Percentiles rank a stretch among this genome's conserved stretches.
phyloP scores from a whole-genome alignment of 2,113 vertebrate genomes.

The Podarcis raffonei region DNA sequence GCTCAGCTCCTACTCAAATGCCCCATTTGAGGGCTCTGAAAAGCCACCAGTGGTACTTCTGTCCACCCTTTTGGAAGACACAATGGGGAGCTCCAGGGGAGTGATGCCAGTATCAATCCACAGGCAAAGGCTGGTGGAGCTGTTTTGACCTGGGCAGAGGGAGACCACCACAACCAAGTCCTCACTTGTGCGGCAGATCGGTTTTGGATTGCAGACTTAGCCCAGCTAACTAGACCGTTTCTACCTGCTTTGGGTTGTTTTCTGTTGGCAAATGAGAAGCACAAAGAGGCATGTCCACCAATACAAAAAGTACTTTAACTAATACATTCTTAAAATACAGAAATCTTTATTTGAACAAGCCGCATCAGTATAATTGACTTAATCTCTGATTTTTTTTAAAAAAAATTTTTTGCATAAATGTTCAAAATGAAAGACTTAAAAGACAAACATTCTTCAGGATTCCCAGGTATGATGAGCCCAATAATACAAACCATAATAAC shows the following conservation, averaged over 20 bases:
- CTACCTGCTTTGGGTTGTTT: not conserved
- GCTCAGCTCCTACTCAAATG: no score
- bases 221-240: not conserved
- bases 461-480: not conserved
- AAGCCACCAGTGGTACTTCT: no score
- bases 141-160: no score
- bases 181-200: no score
- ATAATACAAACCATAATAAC: not conserved
- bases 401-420: no score
- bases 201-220: not conserved
- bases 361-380: not conserved
- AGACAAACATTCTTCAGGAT: not conserved
- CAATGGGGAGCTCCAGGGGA: no score
- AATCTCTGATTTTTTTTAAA: no score
- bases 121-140: no score
- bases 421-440: not conserved
- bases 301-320: not conserved
- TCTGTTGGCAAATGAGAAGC: not conserved
- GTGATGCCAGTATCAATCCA: no score
- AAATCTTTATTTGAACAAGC: not conserved
- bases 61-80: no score
- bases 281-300: not conserved
- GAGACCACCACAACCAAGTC: no score
- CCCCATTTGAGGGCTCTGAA: no score
- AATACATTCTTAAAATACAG: not conserved